Evolutionary conservation across 1,140 invertebrate genomes (phyloP), one percentile per base, ranked within the genome.

Genomic region (Mizuhopecten yessoensis): DNA sequence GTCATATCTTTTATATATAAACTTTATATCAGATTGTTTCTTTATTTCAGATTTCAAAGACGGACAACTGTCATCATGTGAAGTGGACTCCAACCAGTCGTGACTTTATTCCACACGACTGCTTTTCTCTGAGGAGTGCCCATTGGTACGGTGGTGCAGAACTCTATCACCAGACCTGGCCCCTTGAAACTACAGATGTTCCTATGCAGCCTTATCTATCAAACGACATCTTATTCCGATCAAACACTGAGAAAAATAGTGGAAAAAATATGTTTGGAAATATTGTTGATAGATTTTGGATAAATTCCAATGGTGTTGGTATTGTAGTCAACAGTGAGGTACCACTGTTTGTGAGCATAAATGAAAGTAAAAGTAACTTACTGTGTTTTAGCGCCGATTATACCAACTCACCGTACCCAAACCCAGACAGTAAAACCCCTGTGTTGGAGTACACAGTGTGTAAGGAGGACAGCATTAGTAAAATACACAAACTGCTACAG

Each of bases 141-240:
- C 88, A 93, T 34, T 96, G 96, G 96, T 96, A 94, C 90, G 96
- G 96, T 9, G 97, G 97, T 7, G 96, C 96, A 0, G 95, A 96
- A 89, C 92, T 96, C 17, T 95, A 94, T 17, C 90, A 88, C 0
- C 97, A 97, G 88, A 92, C 94, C 33, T 97, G 97, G 97, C 97
- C 97, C 0, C 93, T 97, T n/a, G 92, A 95, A 29, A 75, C 93
- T n/a, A 93, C 96, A 57, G 93, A 92, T 23, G 92, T 96, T 11
- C 92, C 93, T 33, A 90, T 94, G 89, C 93, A 94, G 88, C 94
- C 95, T 17, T 95, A 94, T 87, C 86, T 92, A 33, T 45, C 92
- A 9, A 92, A 92, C 42, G 92, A 92, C 34, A 87, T 95, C 33
- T 92, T 93, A n/a, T 92, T 90, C 13, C 90, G 92, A 42, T 34